Conservation (phyloP, 2,888 invertebrate species). For the Deilephila elpenor region DNA sequence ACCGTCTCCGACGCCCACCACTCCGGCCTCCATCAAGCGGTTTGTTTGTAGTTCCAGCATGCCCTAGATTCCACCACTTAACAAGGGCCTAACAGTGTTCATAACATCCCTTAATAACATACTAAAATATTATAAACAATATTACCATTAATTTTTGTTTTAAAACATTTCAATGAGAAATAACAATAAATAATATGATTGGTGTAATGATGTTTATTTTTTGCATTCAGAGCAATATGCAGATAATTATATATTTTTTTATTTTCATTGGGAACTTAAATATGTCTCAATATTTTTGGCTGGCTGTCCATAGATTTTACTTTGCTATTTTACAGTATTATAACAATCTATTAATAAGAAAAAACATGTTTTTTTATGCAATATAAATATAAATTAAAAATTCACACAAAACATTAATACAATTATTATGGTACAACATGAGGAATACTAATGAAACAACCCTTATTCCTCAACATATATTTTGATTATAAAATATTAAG, state of each 20-base stretch:
- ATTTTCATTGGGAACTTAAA: no score
- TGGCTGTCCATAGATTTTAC: no score
- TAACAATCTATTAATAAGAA: no score
- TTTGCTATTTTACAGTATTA: no score
- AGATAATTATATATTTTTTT: not conserved
- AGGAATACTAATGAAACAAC: not conserved
- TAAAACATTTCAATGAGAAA: not conserved
- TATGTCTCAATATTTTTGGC: no score
- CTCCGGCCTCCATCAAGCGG: slow-evolving; percentile 83
- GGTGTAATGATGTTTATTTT: not conserved
- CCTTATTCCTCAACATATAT: not conserved
- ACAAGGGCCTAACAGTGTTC: slow-evolving; percentile 31
- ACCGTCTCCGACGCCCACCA: slow-evolving; percentile 80
- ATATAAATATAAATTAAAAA: not conserved
- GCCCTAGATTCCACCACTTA: slow-evolving; percentile 53
- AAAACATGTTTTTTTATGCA: not conserved
- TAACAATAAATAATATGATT: not conserved
- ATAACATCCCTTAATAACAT: slow-evolving; percentile 20
- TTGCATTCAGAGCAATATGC: not conserved
- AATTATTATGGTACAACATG: not conserved
- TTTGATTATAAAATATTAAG: not conserved
- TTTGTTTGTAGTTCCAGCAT: slow-evolving; percentile 76
- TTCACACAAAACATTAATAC: no score
- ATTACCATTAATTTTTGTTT: not conserved
- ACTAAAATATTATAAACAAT: slow-evolving; percentile 1